A percentile compares a stretch with the other conserved stretches of the same genome.
phyloP scores from a whole-genome alignment of 2,113 vertebrate species.

The Neomonachus schauinslandi region DNA sequence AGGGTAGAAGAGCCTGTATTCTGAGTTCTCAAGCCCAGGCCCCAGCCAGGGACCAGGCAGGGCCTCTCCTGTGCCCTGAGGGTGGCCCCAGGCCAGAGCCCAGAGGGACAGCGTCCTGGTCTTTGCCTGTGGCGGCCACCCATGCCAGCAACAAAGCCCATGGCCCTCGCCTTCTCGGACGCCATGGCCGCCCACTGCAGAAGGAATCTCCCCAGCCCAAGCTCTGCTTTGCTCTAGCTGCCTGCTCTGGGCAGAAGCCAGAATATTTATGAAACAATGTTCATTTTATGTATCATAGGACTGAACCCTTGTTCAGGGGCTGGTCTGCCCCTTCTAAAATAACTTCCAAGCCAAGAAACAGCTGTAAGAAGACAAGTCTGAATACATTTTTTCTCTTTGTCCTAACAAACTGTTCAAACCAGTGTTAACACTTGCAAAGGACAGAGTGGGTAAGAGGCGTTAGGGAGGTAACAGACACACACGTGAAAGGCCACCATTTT shows the following conservation, averaged over 20 bases:
- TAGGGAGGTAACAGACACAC: background rate
- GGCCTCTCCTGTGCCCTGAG: background rate
- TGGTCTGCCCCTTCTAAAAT: background rate
- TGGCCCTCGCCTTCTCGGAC: background rate
- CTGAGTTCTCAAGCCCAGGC: background rate
- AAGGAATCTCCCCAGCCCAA: background rate
- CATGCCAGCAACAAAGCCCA: background rate
- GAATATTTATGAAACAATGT: background rate
- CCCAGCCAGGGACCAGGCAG: background rate
- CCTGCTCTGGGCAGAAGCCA: constrained; percentile 31
- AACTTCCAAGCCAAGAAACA: constrained; percentile 40
- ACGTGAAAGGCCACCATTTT: constrained; percentile 12
- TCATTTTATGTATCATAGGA: background rate
- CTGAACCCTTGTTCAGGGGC: background rate
- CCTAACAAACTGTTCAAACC: constrained; percentile 17
- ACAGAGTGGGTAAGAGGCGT: background rate
- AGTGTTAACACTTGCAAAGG: background rate
- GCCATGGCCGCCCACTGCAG: background rate
- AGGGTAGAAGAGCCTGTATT: background rate
- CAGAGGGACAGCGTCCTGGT: background rate
- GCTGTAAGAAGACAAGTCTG: constrained; percentile 25
- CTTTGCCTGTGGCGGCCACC: background rate
- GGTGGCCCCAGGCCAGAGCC: background rate
- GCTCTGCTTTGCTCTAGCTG: background rate
- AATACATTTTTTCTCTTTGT: background rate